phyloP scores from a whole-genome alignment of 35 echinoderm and acorn worm species.

The Ophiothrix spiculata region DNA sequence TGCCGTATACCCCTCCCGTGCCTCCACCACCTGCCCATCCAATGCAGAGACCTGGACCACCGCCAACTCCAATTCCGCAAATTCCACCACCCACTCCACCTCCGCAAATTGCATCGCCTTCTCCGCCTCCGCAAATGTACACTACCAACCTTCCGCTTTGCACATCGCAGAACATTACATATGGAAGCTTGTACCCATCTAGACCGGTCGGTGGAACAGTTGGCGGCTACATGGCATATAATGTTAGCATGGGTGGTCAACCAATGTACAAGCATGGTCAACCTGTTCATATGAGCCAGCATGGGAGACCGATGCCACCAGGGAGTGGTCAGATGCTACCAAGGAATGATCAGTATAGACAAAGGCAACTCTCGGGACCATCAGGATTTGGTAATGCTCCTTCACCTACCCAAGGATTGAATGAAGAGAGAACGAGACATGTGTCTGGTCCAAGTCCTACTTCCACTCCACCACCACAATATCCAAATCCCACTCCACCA shows the following conservation, averaged over 20 bases:
- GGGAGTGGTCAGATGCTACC: background rate
- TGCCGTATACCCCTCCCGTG: background rate
- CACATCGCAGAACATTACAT: background rate
- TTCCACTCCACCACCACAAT: background rate
- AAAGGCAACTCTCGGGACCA: background rate
- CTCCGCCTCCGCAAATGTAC: background rate
- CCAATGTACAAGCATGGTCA: background rate
- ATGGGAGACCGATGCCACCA: background rate
- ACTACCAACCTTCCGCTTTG: no score
- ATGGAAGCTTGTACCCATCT: background rate
- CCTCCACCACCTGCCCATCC: background rate
- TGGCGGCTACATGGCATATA: background rate
- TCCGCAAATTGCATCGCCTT: background rate
- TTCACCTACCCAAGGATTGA: background rate
- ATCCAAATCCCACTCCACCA: background rate
- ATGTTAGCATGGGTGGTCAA: background rate
- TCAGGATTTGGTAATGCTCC: background rate
- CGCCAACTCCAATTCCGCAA: background rate
- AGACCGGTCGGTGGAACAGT: background rate
- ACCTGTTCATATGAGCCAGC: background rate
- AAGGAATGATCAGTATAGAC: background rate
- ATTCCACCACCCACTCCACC: background rate
- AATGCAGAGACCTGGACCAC: no score
- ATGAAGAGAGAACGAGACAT: background rate
- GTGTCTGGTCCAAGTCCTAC: background rate